Evolutionary conservation across 2,797 vertebrate genomes (phyloP).

Genomic region (Eidolon dupreanum): DNA sequence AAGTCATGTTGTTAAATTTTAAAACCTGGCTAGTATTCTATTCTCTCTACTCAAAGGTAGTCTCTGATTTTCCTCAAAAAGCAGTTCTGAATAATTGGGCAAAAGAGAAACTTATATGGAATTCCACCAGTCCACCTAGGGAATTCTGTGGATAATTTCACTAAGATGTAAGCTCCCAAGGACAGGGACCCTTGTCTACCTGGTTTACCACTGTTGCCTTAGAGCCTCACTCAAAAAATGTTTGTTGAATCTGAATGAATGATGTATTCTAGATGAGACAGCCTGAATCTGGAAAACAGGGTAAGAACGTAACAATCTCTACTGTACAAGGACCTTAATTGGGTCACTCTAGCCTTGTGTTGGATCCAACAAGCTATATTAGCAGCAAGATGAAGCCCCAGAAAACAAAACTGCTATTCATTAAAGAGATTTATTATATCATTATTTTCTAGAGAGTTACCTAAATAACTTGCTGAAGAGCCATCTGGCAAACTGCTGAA

Average conservation of each 20-base stretch:
- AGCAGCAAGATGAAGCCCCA: neutral
- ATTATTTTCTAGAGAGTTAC: slow-evolving; percentile 12
- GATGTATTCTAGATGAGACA: neutral
- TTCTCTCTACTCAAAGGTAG: neutral
- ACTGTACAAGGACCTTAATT: neutral
- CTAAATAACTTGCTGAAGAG: neutral
- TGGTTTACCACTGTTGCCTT: neutral
- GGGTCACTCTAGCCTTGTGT: neutral
- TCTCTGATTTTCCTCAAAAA: slow-evolving; percentile 11
- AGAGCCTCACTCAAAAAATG: neutral
- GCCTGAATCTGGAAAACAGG: neutral
- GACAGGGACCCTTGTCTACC: neutral
- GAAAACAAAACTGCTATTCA: neutral
- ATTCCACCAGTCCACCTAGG: neutral
- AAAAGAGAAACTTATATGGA: neutral
- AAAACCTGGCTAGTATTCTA: neutral
- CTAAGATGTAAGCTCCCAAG: neutral
- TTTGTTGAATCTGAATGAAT: neutral
- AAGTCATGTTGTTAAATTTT: neutral
- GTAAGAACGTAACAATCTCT: neutral
- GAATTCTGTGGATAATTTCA: neutral
- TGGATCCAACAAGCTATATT: neutral
- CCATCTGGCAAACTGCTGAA: neutral
- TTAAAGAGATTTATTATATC: neutral
- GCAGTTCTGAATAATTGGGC: neutral